Conservation (phyloP, 2,113 vertebrate genomes). For the Colossoma macropomum region DNA sequence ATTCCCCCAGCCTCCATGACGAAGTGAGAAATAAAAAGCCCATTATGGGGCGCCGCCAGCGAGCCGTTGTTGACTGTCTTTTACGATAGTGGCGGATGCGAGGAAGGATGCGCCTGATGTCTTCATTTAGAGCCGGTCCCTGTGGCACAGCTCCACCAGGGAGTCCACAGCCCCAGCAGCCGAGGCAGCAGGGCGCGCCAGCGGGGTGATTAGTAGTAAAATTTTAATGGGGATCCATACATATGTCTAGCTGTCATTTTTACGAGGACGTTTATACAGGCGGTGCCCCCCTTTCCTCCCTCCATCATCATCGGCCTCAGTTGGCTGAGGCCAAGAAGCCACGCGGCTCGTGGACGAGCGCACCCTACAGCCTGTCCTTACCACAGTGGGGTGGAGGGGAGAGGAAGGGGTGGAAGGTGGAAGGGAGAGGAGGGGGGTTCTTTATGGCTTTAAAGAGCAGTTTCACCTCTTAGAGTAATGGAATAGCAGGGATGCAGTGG, state of each 20-base stretch:
- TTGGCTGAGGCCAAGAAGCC: slow-evolving; percentile 48
- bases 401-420: slow-evolving; percentile 13
- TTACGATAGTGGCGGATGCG: slow-evolving; percentile 66
- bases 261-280: slow-evolving; percentile 89
- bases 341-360: slow-evolving; percentile 1
- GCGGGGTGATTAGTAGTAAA: slow-evolving; percentile 95
- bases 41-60: slow-evolving; percentile 71
- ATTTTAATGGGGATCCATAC: slow-evolving; percentile 90
- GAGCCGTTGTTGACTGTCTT: slow-evolving; percentile 76
- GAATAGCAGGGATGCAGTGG: slow-evolving; percentile 39
- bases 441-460: slow-evolving; percentile 54
- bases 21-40: slow-evolving; percentile 80
- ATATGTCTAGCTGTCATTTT: slow-evolving; percentile 89
- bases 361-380: slow-evolving; percentile 44
- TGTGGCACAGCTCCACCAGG: slow-evolving; percentile 41
- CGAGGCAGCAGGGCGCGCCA: slow-evolving; percentile 60
- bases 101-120: slow-evolving; percentile 66
- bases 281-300: slow-evolving; percentile 62
- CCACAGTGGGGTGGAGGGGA: slow-evolving; percentile 16
- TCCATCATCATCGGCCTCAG: slow-evolving; percentile 70
- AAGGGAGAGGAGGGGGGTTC: background rate
- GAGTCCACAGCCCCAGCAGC: slow-evolving; percentile 34
- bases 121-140: slow-evolving; percentile 77
- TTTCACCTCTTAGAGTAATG: slow-evolving; percentile 56
- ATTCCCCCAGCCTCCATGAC: slow-evolving; percentile 69